Evolutionary conservation across 2,888 invertebrate species (phyloP).

Genomic region (Litoditis marina): DNA sequence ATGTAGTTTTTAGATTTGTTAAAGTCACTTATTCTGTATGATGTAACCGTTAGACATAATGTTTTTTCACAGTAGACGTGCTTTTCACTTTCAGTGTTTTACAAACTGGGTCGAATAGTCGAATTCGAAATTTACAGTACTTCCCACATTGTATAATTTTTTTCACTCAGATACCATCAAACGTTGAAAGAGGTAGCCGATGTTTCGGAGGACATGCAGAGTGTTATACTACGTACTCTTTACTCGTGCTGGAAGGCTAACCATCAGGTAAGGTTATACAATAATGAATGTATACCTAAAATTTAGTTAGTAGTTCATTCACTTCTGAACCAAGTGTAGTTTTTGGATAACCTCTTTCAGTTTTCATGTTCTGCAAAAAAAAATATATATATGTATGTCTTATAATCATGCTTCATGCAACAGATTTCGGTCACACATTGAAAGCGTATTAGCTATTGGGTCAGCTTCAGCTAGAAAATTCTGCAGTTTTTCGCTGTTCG

Average conservation of each 20-base stretch:
- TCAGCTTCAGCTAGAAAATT: slow-evolving; percentile 30
- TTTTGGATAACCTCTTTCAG: too few relatives aligned
- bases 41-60: not conserved
- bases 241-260: slow-evolving; percentile 93
- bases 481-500: too few relatives aligned
- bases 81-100: too few relatives aligned
- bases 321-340: too few relatives aligned
- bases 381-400: too few relatives aligned
- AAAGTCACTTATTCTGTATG: too few relatives aligned
- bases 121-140: not conserved
- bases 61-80: not conserved
- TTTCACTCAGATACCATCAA: slow-evolving; percentile 63
- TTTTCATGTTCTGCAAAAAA: too few relatives aligned
- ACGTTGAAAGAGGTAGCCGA: slow-evolving; percentile 77
- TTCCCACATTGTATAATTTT: slow-evolving; percentile 1
- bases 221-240: slow-evolving; percentile 84
- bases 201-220: slow-evolving; percentile 85
- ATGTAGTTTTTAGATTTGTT: too few relatives aligned
- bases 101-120: not conserved
- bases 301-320: too few relatives aligned
- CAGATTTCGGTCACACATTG: too few relatives aligned
- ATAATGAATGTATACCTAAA: too few relatives aligned
- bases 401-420: too few relatives aligned
- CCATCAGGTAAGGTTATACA: slow-evolving; percentile 73
- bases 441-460: slow-evolving; percentile 83